Conservation (phyloP, 37 sponge, comb jelly and placozoan genomes). For the Corticium candelabrum region DNA sequence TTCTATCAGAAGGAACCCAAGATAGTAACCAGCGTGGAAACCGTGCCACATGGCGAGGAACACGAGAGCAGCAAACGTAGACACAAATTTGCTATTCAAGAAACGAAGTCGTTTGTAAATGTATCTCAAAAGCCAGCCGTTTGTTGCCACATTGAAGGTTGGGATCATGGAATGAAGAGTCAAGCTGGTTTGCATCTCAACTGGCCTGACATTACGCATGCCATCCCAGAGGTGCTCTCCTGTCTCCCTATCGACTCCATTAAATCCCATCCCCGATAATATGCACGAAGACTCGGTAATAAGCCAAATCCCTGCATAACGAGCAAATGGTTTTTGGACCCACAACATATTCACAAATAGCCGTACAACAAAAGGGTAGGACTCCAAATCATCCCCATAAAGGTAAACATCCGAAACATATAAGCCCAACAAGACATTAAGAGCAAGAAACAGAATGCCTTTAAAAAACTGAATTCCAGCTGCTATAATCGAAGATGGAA, state of each 20-base stretch:
- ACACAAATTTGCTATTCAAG: not conserved
- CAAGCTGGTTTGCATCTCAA: not conserved
- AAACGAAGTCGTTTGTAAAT: not conserved
- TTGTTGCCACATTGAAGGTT: not conserved
- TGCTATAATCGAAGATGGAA: not conserved
- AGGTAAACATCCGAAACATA: not conserved
- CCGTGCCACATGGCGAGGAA: constrained; percentile 1
- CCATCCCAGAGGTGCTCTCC: not conserved
- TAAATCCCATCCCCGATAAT: not conserved
- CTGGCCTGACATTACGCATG: not conserved
- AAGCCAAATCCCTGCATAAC: not conserved
- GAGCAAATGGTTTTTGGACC: too few relatives aligned
- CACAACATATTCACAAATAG: too few relatives aligned
- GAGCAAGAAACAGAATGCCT: not conserved
- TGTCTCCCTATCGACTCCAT: not conserved
- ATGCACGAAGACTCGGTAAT: not conserved
- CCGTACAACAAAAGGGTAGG: not conserved
- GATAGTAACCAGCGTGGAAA: not conserved
- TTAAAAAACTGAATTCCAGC: not conserved
- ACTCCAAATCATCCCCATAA: not conserved
- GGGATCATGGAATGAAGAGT: not conserved
- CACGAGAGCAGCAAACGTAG: not conserved
- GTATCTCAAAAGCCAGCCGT: not conserved
- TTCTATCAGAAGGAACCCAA: not conserved
- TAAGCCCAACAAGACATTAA: not conserved